Evolutionary conservation across 2,113 vertebrate genomes (phyloP).

Genomic region (Cheilinus undulatus): DNA sequence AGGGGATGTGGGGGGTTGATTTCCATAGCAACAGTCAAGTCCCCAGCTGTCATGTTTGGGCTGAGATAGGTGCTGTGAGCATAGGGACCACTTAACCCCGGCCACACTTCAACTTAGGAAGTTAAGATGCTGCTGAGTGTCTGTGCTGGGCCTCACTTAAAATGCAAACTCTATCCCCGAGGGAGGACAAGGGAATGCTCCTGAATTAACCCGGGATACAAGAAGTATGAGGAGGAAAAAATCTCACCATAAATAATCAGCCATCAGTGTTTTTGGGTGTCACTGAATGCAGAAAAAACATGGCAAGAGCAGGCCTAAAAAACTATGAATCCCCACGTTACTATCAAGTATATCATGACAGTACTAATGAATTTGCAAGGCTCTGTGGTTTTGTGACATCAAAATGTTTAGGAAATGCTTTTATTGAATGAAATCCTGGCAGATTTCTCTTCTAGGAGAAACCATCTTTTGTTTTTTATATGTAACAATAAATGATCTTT

Average conservation of each 20-base stretch:
- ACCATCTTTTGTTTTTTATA: too few relatives aligned
- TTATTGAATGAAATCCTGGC: slow-evolving; percentile 43
- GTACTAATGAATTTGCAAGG: too few relatives aligned
- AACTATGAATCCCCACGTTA: slow-evolving; percentile 28
- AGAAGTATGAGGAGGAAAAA: slow-evolving; percentile 66
- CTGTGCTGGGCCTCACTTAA: slow-evolving; percentile 82
- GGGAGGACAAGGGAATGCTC: slow-evolving; percentile 74
- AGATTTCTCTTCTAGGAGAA: background rate
- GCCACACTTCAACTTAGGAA: slow-evolving; percentile 84
- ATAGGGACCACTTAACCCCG: slow-evolving; percentile 87
- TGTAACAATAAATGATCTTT: background rate
- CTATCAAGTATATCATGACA: slow-evolving; percentile 16
- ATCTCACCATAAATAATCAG: slow-evolving; percentile 82
- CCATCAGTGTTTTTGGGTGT: slow-evolving; percentile 78
- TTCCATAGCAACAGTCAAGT: slow-evolving; percentile 86
- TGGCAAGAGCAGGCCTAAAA: background rate
- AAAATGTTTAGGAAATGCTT: too few relatives aligned
- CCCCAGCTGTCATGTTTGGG: slow-evolving; percentile 87
- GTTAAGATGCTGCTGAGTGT: slow-evolving; percentile 85
- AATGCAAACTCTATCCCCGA: slow-evolving; percentile 83
- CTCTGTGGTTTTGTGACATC: too few relatives aligned
- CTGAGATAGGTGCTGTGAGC: slow-evolving; percentile 84
- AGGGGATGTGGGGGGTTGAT: slow-evolving; percentile 45
- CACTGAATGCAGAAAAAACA: slow-evolving; percentile 63
- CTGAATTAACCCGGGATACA: slow-evolving; percentile 79